phyloP scores from a whole-genome alignment of 2,888 invertebrate genomes.

The Acanthosepion lycidas region DNA sequence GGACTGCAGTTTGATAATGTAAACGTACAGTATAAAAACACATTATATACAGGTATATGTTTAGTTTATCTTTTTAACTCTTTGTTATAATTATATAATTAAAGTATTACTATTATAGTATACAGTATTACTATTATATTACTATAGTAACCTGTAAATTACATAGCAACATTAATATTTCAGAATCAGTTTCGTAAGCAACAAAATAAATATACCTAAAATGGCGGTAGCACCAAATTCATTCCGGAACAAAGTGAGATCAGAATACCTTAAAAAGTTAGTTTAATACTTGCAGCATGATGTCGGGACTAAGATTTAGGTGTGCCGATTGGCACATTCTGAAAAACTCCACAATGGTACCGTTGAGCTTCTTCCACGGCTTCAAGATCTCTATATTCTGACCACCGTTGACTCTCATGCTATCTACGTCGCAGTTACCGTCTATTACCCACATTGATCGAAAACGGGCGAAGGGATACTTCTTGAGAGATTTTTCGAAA shows the following conservation, averaged over 20 bases:
- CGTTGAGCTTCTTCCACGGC: slow-evolving; percentile 55
- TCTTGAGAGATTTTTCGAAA: slow-evolving; percentile 53
- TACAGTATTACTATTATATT: no score
- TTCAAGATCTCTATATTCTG: slow-evolving; percentile 58
- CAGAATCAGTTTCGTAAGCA: not conserved
- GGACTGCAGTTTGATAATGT: no score
- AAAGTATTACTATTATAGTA: no score
- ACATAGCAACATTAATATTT: no score
- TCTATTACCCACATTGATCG: slow-evolving; percentile 63
- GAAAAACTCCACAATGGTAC: slow-evolving; percentile 61
- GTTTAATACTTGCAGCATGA: slow-evolving; percentile 58
- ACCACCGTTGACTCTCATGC: slow-evolving; percentile 58
- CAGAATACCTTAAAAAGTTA: not conserved
- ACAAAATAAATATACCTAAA: not conserved
- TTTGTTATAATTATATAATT: no score
- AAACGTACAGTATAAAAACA: no score
- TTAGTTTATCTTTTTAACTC: no score
- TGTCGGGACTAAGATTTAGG: slow-evolving; percentile 64
- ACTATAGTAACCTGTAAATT: no score
- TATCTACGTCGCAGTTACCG: slow-evolving; percentile 62
- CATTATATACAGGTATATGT: no score
- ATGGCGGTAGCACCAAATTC: not conserved
- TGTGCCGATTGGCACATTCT: slow-evolving; percentile 64
- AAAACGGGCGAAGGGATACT: slow-evolving; percentile 61
- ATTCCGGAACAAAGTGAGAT: not conserved